A percentile compares a stretch with the other conserved stretches of the same genome.
phyloP scores from a whole-genome alignment of 2,113 vertebrate genomes.

The Laterallus jamaicensis region DNA sequence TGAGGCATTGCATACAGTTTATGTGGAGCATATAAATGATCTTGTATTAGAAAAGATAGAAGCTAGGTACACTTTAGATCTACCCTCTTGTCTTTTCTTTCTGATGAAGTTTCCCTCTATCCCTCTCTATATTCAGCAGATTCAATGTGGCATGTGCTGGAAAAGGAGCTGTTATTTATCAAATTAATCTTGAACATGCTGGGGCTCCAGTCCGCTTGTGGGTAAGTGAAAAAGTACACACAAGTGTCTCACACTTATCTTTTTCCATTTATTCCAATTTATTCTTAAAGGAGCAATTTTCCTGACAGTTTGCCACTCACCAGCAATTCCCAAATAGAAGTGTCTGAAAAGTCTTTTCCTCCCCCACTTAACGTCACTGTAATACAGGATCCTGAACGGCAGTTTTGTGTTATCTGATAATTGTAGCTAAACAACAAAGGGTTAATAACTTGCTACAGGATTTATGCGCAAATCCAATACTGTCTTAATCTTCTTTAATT shows the following conservation, averaged over 20 bases:
- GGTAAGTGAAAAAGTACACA: not conserved
- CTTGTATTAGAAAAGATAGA: not conserved
- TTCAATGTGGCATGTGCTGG: not conserved
- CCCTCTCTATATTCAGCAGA: not conserved
- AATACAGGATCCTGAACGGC: not conserved
- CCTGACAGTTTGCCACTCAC: not conserved
- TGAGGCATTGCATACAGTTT: not conserved
- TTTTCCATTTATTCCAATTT: conserved; percentile 11
- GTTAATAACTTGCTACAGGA: not conserved
- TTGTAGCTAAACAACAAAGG: not conserved
- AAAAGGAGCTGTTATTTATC: conserved; percentile 12
- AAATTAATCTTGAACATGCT: not conserved
- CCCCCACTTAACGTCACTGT: not conserved
- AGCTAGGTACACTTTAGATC: not conserved
- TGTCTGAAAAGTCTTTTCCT: not conserved
- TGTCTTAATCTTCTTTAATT: not conserved
- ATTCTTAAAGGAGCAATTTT: not conserved
- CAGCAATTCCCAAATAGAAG: not conserved
- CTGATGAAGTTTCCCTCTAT: not conserved
- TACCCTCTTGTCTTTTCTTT: not conserved
- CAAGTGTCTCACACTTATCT: not conserved
- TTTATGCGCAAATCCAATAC: not conserved
- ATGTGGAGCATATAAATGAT: not conserved
- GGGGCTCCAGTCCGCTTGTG: not conserved
- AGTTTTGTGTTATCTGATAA: not conserved